Evolutionary conservation across 2,113 vertebrate genomes (phyloP).

Genomic region (Ptilorrhoa leucosticta): DNA sequence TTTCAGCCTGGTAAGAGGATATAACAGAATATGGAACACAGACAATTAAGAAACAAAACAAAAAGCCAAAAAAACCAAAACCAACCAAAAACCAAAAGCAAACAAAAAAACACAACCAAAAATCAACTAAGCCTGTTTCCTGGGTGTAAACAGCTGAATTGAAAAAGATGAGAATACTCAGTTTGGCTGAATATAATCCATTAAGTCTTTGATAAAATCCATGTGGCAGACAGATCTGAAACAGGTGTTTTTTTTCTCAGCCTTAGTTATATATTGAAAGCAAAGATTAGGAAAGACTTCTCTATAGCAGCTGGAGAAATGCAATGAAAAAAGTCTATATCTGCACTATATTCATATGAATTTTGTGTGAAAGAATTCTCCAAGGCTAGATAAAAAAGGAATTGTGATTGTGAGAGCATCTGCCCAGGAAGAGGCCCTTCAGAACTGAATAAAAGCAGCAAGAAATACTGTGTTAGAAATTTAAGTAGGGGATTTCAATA

Average conservation of each 20-base stretch:
- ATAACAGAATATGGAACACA: background rate
- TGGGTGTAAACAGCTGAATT: background rate
- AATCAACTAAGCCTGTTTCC: background rate
- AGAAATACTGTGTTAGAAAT: background rate
- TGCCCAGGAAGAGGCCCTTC: background rate
- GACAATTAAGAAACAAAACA: background rate
- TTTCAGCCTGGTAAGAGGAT: background rate
- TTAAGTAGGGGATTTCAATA: background rate
- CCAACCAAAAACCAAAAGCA: no score
- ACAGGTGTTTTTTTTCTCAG: background rate
- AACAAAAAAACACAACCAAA: no score
- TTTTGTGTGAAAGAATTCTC: background rate
- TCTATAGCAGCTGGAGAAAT: background rate
- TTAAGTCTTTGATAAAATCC: background rate
- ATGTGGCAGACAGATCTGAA: background rate
- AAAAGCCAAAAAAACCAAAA: background rate
- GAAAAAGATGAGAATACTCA: background rate
- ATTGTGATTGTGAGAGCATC: background rate
- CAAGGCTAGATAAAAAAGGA: background rate
- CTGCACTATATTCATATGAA: background rate
- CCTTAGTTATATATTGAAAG: background rate
- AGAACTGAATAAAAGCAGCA: slow-evolving; percentile 1
- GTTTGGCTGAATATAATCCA: background rate
- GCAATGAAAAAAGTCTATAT: background rate
- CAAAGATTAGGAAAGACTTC: background rate